Percentiles rank a stretch among this genome's conserved stretches.
Evolutionary conservation across 2,113 vertebrate genomes (phyloP).

Genomic region (Picathartes gymnocephalus): DNA sequence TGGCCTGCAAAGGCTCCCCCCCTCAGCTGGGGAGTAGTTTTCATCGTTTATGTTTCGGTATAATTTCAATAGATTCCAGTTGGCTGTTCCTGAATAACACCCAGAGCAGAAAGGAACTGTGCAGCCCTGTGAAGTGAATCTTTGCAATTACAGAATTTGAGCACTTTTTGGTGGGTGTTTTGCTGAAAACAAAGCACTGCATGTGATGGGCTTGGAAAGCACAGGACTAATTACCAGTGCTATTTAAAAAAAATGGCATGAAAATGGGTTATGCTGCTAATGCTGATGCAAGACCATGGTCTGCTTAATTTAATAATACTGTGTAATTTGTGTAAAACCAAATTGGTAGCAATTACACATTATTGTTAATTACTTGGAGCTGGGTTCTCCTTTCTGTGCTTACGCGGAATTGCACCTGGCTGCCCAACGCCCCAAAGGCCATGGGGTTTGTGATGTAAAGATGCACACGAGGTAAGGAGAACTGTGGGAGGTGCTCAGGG

Average conservation of each 20-base stretch:
- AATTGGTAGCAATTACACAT: constrained; percentile 61
- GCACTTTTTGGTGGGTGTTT: constrained; percentile 43
- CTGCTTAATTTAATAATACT: constrained; percentile 62
- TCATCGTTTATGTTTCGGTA: not conserved
- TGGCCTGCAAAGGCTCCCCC: constrained; percentile 26
- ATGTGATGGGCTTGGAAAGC: not conserved
- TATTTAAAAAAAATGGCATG: not conserved
- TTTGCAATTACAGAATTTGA: constrained; percentile 39
- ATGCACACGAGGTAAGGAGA: fast-evolving
- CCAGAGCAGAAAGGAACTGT: constrained; percentile 55
- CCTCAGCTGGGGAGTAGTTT: constrained; percentile 43
- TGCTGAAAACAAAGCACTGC: not conserved
- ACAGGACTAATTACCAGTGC: not conserved
- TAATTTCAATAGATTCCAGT: constrained; percentile 63
- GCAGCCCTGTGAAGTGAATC: constrained; percentile 31
- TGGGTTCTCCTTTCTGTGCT: not conserved
- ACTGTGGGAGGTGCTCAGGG: fast-evolving
- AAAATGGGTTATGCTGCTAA: not conserved
- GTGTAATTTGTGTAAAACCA: constrained; percentile 56
- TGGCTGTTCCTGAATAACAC: constrained; percentile 64
- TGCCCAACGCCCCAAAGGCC: fast-evolving
- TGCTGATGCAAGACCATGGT: not conserved
- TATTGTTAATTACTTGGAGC: not conserved
- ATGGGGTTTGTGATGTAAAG: fast-evolving
- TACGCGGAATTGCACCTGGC: not conserved